Base-by-base conservation (phyloP, 2,113 vertebrate genomes). In the Xenopus tropicalis region DNA sequence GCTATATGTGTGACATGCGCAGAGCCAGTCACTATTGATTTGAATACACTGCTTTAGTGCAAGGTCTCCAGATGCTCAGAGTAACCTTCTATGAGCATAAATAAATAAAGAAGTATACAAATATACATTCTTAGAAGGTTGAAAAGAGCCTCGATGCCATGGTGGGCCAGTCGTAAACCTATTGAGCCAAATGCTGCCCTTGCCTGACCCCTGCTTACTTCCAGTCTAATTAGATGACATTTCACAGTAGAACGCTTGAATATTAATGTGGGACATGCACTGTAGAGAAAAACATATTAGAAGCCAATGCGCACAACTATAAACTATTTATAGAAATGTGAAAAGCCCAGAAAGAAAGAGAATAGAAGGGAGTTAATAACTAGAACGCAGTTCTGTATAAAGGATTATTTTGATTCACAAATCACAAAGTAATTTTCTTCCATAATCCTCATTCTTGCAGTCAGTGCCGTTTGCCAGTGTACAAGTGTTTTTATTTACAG, bases 41-140 rank as follows among this genome's bases (percentile, higher is more conserved):
- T 37, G 6, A 37, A 37, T 37, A 37, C 29, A 37, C 29, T 37
- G 29, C 29, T 37, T 3, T 6, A 37, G 29, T 9, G 10, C 29
- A 37, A 37, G 29, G 29, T 5, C 6, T 37, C 29, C 29, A 20
- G 52, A 29, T 44, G 37, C 44, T 43, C 58, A 7, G 14, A 22
- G 17, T 61, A 69, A 69, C 44, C 66, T 69, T 76, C 63, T 52
- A 56, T 46, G 13, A 54, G 17, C 29, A 76, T 76, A 42, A 76
- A 76, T 76, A 76, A 76, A 76, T 69, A 63, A 76, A 63, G 17
- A 43, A 11, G 46, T 11, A 37, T 19, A 68, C 57, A 61, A 69
- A 67, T 24, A 52, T 48, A 1, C 5, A 62, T 46, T 69, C 73
- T 21, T 63, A 23, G 66, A 58, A 59, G 66, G 57, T 69, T 63